Percentiles rank a stretch among this genome's conserved stretches.
Conservation (phyloP, 2,113 vertebrate genomes). For the Dinomys branickii region DNA sequence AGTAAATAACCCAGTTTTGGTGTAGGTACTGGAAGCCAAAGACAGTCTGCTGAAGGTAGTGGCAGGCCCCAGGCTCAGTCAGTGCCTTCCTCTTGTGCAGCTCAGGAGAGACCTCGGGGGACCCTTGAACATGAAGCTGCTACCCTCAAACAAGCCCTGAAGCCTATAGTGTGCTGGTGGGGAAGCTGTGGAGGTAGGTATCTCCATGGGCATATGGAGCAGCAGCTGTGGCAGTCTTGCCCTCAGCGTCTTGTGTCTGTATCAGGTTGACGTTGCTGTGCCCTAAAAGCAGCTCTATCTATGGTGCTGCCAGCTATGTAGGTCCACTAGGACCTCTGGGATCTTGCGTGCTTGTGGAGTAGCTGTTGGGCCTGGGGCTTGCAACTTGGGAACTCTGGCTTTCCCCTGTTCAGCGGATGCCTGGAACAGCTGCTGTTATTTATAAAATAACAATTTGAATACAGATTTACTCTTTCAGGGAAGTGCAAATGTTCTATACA, state of each 20-base stretch:
- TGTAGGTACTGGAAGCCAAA: conserved; percentile 92
- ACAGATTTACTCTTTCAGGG: background rate
- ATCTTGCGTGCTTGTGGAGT: conserved; percentile 86
- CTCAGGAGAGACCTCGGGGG: conserved; percentile 91
- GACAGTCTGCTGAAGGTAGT: conserved; percentile 91
- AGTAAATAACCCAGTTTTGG: conserved; percentile 90
- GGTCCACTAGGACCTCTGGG: conserved; percentile 89
- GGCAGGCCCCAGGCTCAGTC: conserved; percentile 89
- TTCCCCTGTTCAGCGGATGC: background rate
- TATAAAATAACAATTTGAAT: conserved; percentile 31
- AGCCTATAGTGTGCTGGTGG: conserved; percentile 89
- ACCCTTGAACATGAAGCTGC: conserved; percentile 90
- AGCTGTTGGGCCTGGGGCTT: background rate
- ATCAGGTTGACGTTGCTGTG: conserved; percentile 92
- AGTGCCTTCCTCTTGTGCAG: conserved; percentile 91
- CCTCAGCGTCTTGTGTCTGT: conserved; percentile 88
- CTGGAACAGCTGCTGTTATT: background rate
- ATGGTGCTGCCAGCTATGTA: conserved; percentile 85
- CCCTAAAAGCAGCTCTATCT: conserved; percentile 88
- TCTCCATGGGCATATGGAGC: conserved; percentile 90
- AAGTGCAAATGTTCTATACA: background rate
- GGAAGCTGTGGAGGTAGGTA: conserved; percentile 89
- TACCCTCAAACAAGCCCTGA: conserved; percentile 93
- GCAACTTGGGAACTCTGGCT: background rate
- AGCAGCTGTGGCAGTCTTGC: conserved; percentile 91